These are phyloP conservation scores for Gymnoscelis rufifasciata DNA, from an alignment of 2,888 invertebrate genomes.

Conservation along the genomic window DNA sequence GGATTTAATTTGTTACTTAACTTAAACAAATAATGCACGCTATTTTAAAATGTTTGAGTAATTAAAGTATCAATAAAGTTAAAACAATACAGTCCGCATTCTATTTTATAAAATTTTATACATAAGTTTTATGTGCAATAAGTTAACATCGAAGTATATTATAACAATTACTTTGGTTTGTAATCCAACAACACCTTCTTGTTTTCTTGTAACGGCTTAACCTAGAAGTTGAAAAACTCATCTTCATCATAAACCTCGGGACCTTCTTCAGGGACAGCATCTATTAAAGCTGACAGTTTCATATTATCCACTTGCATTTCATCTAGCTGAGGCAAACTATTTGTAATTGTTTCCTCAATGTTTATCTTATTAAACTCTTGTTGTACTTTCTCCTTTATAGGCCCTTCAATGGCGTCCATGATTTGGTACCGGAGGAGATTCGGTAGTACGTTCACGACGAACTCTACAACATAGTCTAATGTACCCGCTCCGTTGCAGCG, in stretches of 20 bases:
- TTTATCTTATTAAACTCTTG: conserved; percentile 86
- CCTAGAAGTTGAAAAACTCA: conserved; percentile 70
- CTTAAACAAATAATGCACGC: too few relatives aligned
- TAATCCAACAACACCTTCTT: too few relatives aligned
- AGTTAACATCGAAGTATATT: too few relatives aligned
- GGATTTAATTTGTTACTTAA: too few relatives aligned
- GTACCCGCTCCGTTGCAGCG: conserved; percentile 92
- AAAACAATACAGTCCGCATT: too few relatives aligned
- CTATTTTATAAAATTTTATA: too few relatives aligned
- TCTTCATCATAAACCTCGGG: conserved; percentile 56
- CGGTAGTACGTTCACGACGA: conserved; percentile 88
- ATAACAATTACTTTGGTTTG: too few relatives aligned
- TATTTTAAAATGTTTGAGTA: too few relatives aligned
- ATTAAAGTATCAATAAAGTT: too few relatives aligned
- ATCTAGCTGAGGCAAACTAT: conserved; percentile 83
- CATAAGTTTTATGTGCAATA: too few relatives aligned
- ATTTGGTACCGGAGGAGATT: conserved; percentile 92
- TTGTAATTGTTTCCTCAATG: conserved; percentile 85
- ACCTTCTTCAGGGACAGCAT: conserved; percentile 35
- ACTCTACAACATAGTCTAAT: conserved; percentile 89
- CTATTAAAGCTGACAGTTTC: conserved; percentile 58
- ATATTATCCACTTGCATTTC: conserved; percentile 73
- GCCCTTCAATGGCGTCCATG: conserved; percentile 90
- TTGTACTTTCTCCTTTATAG: conserved; percentile 85
- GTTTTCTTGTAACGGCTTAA: not conserved